Base-by-base conservation (phyloP, 64 coral and sea anemone genomes). In the Porites australiensis region DNA sequence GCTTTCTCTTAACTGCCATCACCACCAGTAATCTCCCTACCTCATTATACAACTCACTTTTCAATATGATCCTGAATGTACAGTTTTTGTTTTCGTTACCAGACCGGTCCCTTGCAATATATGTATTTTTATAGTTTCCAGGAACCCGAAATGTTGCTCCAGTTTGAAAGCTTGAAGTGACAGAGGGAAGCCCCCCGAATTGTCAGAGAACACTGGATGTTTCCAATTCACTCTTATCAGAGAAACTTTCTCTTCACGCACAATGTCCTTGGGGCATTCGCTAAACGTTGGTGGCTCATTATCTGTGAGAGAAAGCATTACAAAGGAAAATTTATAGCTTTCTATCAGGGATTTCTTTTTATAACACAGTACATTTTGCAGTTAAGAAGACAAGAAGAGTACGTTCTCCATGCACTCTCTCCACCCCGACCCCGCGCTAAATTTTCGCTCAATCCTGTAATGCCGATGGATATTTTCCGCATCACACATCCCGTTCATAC, bases 281-380 rank as follows among this genome's bases (percentile, higher is more conserved):
- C 16, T 18, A 77, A 73, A 89, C 27, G 22, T 22, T 37, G 87
- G 87, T 13, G 87, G 59, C 54, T 89, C 87, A 14, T 1, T 68
- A 66, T 89, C 87, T 89, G 19, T 1, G 27, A 37, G 27, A 37
- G 27, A 1, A 37, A 37, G 27, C 27, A 37, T 37, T 37, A 37
- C 0, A 37, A 37, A 0, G 1, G 27, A 37, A 37, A 37, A 37
- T 37, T 37, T n/a, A n/a, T n/a, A n/a, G n/a, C n/a, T 37, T 37
- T 37, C 27, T 37, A 37, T 37, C 27, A 37, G 27, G 27, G 27
- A 37, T 37, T 37, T 37, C 27, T 37, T 37, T 37, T 37, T 37
- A 37, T 37, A 37, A 37, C 27, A 37, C 0, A 37, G 27, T 37
- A 37, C 27, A 37, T 37, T 37, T 37, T 37, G 27, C 27, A 37